Conservation (phyloP, 2,797 vertebrate genomes). For the Centroberyx gerrardi region DNA sequence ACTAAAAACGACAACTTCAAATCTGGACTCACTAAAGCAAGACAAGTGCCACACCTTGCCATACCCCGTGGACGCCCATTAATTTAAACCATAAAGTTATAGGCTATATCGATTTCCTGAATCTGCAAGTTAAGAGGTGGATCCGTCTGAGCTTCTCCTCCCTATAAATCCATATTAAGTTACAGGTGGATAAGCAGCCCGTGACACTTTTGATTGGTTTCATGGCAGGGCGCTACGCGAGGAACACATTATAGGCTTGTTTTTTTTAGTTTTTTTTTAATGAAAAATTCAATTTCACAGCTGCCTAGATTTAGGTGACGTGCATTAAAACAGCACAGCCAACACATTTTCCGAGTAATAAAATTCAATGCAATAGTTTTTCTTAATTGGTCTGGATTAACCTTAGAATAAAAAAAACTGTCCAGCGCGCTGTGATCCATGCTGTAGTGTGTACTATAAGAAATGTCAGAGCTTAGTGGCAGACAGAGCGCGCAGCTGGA, state of each 20-base stretch:
- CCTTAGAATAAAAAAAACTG: not conserved
- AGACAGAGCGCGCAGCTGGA: slow-evolving; percentile 70
- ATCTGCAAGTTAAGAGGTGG: not conserved
- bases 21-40: too few species aligned
- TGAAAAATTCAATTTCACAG: not conserved
- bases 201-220: slow-evolving; percentile 20
- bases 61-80: not conserved
- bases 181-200: not conserved
- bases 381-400: slow-evolving; percentile 2
- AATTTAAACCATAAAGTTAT: not conserved
- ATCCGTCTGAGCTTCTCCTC: not conserved
- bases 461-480: slow-evolving; percentile 44
- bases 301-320: not conserved
- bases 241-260: not conserved
- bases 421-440: not conserved
- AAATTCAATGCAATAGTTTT: slow-evolving; percentile 7
- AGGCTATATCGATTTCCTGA: slow-evolving; percentile 27
- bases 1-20: too few species aligned
- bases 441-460: slow-evolving; percentile 15
- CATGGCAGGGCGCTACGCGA: not conserved
- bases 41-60: not conserved
- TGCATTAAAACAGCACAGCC: not conserved
- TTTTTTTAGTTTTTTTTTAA: not conserved
- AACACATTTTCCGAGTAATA: not conserved
- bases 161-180: not conserved